A percentile compares a stretch with the other conserved stretches of the same genome.
These are phyloP conservation scores for Gorsachius goisagi DNA, from an alignment of 2,113 vertebrate species.

Conservation along the genomic window DNA sequence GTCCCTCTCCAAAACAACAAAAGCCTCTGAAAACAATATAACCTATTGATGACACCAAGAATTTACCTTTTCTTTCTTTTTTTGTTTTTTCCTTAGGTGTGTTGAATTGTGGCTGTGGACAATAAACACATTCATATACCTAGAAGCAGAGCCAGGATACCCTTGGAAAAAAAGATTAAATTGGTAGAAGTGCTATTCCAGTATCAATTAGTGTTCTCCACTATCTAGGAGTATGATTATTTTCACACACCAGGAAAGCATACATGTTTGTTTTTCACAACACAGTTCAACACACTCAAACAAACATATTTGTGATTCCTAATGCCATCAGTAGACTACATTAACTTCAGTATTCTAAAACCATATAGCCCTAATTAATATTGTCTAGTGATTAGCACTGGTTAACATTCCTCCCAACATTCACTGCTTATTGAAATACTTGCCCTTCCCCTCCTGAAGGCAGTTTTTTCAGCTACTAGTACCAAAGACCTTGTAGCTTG, in stretches of 20 bases:
- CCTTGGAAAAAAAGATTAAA: neutral
- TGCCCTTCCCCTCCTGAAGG: neutral
- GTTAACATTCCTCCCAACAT: neutral
- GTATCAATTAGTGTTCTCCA: neutral
- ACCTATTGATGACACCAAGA: neutral
- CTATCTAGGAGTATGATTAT: neutral
- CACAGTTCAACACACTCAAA: neutral
- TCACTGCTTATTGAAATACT: neutral
- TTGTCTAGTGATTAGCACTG: neutral
- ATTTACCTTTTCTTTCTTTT: neutral
- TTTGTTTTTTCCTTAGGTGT: fast-evolving
- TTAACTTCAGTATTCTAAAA: neutral
- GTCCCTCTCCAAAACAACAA: neutral
- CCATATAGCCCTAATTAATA: neutral
- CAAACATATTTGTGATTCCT: neutral
- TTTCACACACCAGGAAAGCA: neutral
- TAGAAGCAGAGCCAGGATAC: neutral
- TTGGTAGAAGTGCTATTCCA: neutral
- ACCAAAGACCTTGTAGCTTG: neutral
- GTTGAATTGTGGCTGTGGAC: neutral
- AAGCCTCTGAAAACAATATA: neutral
- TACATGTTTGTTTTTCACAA: neutral
- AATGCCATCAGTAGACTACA: neutral
- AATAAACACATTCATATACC: neutral
- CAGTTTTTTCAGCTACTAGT: neutral